These are phyloP conservation scores for Malacoctenus gilli DNA, from an alignment of 2,797 vertebrate genomes.

Conservation along the genomic window DNA sequence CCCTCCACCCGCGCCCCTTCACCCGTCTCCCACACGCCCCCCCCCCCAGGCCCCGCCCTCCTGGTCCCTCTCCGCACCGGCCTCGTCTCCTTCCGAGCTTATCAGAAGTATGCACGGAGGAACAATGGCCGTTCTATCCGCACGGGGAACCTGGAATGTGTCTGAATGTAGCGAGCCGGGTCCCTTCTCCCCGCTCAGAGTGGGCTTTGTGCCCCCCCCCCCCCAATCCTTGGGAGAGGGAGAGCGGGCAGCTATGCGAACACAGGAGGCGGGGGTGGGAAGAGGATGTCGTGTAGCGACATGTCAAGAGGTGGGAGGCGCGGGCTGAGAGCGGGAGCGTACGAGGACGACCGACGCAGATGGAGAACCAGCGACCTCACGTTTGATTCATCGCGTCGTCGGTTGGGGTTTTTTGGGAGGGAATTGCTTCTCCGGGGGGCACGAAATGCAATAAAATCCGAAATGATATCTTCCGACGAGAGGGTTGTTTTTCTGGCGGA, in stretches of 20 bases:
- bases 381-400: no score
- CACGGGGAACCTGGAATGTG: constrained; percentile 79
- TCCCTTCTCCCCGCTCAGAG: constrained; percentile 71
- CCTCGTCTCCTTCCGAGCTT: constrained; percentile 73
- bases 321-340: constrained; percentile 21
- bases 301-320: constrained; percentile 38
- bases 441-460: no score
- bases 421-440: no score
- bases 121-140: constrained; percentile 81
- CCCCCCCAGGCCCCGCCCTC: constrained; percentile 13
- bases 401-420: no score
- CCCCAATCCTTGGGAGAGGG: constrained; percentile 27
- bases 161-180: constrained; percentile 79
- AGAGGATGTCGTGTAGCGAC: constrained; percentile 49
- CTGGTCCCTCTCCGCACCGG: constrained; percentile 37
- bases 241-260: not conserved
- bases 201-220: constrained; percentile 69
- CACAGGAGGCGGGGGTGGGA: constrained; percentile 14
- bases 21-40: constrained; percentile 8
- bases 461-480: no score
- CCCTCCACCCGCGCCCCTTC: constrained; percentile 60
- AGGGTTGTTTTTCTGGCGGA: no score
- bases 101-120: constrained; percentile 74
- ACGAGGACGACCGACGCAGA: not conserved
- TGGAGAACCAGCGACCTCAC: no score